phyloP scores from a whole-genome alignment of 2,888 invertebrate species.

The Calameuta filiformis region DNA sequence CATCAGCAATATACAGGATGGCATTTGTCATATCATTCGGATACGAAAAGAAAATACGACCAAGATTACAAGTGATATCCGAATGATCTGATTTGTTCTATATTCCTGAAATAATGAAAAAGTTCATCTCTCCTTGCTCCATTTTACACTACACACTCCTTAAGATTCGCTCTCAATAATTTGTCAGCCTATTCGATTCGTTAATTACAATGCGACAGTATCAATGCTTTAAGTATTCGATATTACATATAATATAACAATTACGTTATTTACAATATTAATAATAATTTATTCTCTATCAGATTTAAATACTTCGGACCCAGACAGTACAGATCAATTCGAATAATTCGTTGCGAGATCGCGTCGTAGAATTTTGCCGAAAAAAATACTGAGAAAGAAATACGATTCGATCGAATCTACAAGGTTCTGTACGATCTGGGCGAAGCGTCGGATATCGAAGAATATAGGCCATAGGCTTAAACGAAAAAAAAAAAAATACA shows the following conservation, averaged over 20 bases:
- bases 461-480: background rate
- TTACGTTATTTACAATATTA: background rate
- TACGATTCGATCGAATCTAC: background rate
- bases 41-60: background rate
- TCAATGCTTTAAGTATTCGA: background rate
- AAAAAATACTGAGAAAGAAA: background rate
- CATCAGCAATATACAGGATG: conserved; percentile 7
- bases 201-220: background rate
- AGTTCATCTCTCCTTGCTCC: background rate
- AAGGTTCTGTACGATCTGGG: background rate
- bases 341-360: background rate
- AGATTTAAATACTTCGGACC: background rate
- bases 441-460: background rate
- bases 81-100: background rate
- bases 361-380: background rate
- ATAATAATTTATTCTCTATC: background rate
- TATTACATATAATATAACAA: background rate
- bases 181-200: background rate
- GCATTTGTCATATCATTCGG: background rate
- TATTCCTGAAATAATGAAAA: background rate
- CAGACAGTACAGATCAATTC: background rate
- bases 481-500: background rate
- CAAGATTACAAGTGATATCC: background rate
- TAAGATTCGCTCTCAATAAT: background rate
- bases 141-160: background rate